These are phyloP conservation scores for Sarcophaga bullata DNA, from an alignment of 1,140 invertebrate genomes.

Conservation along the genomic window DNA sequence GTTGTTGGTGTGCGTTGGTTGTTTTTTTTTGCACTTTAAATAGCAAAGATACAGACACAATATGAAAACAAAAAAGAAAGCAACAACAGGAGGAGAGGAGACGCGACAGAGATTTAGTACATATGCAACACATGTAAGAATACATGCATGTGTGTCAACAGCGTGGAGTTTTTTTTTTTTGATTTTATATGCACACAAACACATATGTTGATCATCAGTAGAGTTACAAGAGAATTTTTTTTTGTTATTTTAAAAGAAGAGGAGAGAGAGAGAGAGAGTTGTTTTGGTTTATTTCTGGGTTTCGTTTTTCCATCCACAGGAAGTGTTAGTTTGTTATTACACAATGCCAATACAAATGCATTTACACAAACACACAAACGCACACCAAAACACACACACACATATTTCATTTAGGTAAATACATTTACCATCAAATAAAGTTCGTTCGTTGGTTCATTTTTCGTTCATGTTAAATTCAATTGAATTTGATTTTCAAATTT, in stretches of 20 bases:
- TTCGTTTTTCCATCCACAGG: neutral
- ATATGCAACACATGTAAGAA: no score
- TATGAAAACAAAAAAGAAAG: neutral
- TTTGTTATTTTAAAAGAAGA: no score
- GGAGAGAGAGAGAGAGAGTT: no score
- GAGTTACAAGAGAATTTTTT: no score
- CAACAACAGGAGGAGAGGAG: neutral
- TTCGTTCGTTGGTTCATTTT: neutral
- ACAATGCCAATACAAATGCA: neutral
- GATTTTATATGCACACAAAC: no score
- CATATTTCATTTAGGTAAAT: neutral
- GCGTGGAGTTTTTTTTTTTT: no score
- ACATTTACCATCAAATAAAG: neutral
- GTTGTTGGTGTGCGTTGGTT: conserved; percentile 17
- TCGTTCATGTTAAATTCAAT: no score
- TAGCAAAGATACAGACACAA: neutral
- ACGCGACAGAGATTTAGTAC: no score
- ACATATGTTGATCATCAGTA: no score
- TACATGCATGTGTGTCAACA: no score
- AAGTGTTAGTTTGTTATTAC: conserved; percentile 7
- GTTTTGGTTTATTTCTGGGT: neutral
- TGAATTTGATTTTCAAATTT: no score
- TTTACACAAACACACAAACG: neutral
- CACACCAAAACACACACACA: neutral
- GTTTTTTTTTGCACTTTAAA: neutral